phyloP scores from a whole-genome alignment of 2,113 vertebrate genomes.

The Pyxicephalus adspersus region DNA sequence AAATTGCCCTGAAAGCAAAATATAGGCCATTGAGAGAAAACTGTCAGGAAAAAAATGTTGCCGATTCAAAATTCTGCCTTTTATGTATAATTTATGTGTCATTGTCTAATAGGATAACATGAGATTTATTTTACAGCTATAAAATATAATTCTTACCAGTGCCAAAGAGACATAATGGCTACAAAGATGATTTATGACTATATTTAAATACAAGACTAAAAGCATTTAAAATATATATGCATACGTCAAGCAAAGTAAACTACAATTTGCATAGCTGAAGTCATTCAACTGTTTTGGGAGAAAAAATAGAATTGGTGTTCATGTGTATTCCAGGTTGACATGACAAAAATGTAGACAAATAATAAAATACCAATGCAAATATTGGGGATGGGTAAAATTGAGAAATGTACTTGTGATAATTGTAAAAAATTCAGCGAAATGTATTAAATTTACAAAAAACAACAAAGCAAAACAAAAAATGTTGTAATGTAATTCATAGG shows the following conservation, averaged over 20 bases:
- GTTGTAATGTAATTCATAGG: background rate
- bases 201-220: slow-evolving; percentile 10
- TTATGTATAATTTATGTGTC: slow-evolving; percentile 49
- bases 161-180: slow-evolving; percentile 31
- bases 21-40: slow-evolving; percentile 33
- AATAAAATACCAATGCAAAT: no score
- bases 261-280: background rate
- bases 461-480: no score
- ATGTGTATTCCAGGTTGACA: background rate
- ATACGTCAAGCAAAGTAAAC: background rate
- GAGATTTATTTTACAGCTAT: slow-evolving; percentile 41
- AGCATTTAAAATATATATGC: slow-evolving; percentile 20
- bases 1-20: slow-evolving; percentile 4
- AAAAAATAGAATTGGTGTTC: background rate
- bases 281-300: background rate
- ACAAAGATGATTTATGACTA: slow-evolving; percentile 27
- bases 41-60: slow-evolving; percentile 31
- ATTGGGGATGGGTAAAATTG: no score
- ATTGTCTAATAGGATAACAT: slow-evolving; percentile 42
- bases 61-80: slow-evolving; percentile 23
- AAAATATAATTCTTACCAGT: slow-evolving; percentile 38
- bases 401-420: no score
- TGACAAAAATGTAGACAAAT: background rate
- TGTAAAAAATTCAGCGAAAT: no score
- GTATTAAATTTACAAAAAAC: no score